phyloP scores from a whole-genome alignment of 1,140 invertebrate species.

The Aradophagus sp. region DNA sequence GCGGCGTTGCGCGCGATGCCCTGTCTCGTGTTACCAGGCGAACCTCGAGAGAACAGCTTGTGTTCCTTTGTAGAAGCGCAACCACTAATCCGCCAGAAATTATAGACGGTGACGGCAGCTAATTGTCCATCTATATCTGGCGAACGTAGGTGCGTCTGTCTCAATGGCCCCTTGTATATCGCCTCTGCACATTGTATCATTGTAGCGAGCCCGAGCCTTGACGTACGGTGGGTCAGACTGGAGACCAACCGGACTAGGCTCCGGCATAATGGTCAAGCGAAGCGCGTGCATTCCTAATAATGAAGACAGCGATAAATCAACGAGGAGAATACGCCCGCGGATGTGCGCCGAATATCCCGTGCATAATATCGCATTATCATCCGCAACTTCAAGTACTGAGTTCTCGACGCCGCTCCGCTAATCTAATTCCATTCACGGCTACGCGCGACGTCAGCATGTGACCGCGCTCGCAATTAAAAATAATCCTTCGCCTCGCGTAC shows the following conservation, averaged over 20 bases:
- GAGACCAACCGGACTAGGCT: conserved; percentile 59
- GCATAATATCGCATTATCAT: conserved; percentile 75
- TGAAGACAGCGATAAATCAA: conserved; percentile 77
- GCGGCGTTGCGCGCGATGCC: conserved; percentile 33
- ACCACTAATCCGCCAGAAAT: conserved; percentile 60
- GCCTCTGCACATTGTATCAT: conserved; percentile 67
- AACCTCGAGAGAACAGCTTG: conserved; percentile 53
- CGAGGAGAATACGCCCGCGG: conserved; percentile 74
- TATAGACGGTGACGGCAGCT: conserved; percentile 68
- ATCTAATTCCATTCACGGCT: conserved; percentile 40
- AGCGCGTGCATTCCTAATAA: conserved; percentile 75
- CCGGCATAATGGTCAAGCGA: conserved; percentile 69
- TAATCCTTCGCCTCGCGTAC: too few relatives aligned
- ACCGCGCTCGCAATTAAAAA: too few relatives aligned
- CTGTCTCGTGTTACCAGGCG: conserved; percentile 52
- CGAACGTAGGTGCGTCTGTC: conserved; percentile 71
- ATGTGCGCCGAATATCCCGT: conserved; percentile 75
- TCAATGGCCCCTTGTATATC: conserved; percentile 70
- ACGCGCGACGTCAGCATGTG: too few relatives aligned
- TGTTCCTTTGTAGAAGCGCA: conserved; percentile 54
- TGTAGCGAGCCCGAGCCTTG: conserved; percentile 60
- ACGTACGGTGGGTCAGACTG: conserved; percentile 60
- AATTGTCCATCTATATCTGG: conserved; percentile 74
- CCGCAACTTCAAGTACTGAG: conserved; percentile 60
- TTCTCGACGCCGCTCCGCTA: conserved; percentile 38